These are phyloP conservation scores for Noctua pronuba DNA, from an alignment of 2,888 invertebrate species.

Conservation along the genomic window DNA sequence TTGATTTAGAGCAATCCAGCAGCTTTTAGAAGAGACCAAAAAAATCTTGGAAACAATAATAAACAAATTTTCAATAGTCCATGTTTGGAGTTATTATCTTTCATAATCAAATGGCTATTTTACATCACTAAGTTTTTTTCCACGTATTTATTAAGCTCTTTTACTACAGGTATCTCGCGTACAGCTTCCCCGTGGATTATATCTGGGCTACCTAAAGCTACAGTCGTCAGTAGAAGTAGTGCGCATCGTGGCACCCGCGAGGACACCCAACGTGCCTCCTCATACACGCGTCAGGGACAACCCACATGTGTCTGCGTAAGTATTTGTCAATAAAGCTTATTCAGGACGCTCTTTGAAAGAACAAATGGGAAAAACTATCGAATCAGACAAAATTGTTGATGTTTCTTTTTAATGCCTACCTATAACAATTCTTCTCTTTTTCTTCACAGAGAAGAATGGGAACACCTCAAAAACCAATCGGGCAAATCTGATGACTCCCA, in stretches of 20 bases:
- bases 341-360: neutral
- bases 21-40: neutral
- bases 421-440: constrained; percentile 6
- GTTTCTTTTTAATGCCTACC: neutral
- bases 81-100: neutral
- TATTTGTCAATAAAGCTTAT: constrained; percentile 58
- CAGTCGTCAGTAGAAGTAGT: constrained; percentile 98
- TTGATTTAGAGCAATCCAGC: neutral
- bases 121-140: neutral
- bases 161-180: constrained; percentile 93
- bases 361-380: neutral
- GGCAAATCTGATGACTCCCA: constrained; percentile 81
- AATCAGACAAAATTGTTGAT: neutral
- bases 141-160: neutral
- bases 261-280: constrained; percentile 98
- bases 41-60: neutral
- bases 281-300: constrained; percentile 98
- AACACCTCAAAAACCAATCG: constrained; percentile 93
- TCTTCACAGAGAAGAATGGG: constrained; percentile 97
- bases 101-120: neutral
- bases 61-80: neutral
- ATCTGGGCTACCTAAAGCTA: constrained; percentile 98
- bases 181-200: constrained; percentile 96
- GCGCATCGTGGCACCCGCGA: constrained; percentile 97
- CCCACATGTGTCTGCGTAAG: constrained; percentile 98